A percentile compares a stretch with the other conserved stretches of the same genome.
Conservation (phyloP, 2,888 invertebrate species). For the Eupithecia insigniata region DNA sequence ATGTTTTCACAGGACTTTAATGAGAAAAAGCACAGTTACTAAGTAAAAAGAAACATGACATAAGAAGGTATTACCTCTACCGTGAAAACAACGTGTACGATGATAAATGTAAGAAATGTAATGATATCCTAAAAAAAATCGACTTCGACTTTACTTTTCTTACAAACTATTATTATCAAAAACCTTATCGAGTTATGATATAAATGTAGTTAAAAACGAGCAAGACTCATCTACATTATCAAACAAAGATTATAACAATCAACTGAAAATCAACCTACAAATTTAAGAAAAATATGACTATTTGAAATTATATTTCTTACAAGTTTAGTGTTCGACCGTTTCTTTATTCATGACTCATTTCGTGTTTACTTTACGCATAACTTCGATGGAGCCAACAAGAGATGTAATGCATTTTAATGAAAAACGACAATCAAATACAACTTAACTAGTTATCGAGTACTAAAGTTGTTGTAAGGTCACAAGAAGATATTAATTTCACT, state of each 20-base stretch:
- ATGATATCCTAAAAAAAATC: too few species aligned
- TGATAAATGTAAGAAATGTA: too few species aligned
- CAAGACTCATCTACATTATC: background rate
- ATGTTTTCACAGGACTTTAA: conserved; percentile 35
- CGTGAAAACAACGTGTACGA: background rate
- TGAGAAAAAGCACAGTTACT: conserved; percentile 19
- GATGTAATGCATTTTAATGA: conserved; percentile 9
- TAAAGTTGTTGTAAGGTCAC: conserved; percentile 17
- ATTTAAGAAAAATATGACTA: too few species aligned
- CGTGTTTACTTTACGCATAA: background rate
- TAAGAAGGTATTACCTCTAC: background rate
- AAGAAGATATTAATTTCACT: conserved; percentile 20
- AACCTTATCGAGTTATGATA: too few species aligned
- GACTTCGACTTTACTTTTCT: too few species aligned
- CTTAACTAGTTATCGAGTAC: conserved; percentile 7
- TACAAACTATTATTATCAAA: too few species aligned
- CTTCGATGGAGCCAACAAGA: background rate
- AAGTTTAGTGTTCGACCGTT: background rate
- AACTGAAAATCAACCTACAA: background rate
- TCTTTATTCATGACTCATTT: background rate
- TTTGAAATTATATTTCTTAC: too few species aligned
- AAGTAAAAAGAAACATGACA: background rate
- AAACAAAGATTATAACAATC: background rate
- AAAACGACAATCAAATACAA: conserved; percentile 10
- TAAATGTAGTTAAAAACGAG: background rate